Conservation (phyloP, 2,888 invertebrate genomes). For the Elgonia sp. region DNA sequence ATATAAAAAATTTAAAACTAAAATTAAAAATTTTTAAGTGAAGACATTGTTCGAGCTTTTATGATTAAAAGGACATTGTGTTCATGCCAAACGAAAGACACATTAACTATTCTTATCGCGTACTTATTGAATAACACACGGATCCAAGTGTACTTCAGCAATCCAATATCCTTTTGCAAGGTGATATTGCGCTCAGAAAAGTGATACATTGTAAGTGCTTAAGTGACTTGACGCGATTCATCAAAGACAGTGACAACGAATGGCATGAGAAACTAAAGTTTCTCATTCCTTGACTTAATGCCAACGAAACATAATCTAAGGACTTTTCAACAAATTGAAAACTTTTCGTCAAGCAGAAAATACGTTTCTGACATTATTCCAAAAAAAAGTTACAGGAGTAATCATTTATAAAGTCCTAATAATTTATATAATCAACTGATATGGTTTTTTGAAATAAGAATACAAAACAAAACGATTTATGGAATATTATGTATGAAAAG, state of each 20-base stretch:
- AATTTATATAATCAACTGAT: background rate
- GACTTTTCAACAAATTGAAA: slow-evolving; percentile 54
- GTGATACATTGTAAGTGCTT: slow-evolving; percentile 66
- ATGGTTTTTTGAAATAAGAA: too few relatives aligned
- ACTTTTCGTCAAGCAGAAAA: background rate
- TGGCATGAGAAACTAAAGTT: slow-evolving; percentile 49
- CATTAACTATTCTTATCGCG: too few relatives aligned
- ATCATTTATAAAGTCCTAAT: background rate
- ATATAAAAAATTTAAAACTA: too few relatives aligned
- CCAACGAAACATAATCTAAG: slow-evolving; percentile 42
- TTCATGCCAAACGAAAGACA: too few relatives aligned
- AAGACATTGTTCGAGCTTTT: too few relatives aligned
- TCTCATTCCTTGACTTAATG: slow-evolving; percentile 59
- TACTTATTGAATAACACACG: slow-evolving; percentile 37
- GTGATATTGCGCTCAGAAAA: slow-evolving; percentile 63
- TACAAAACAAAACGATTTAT: too few relatives aligned
- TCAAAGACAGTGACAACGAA: slow-evolving; percentile 67
- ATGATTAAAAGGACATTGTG: too few relatives aligned
- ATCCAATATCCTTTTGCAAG: slow-evolving; percentile 69
- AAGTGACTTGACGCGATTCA: slow-evolving; percentile 67
- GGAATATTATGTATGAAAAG: too few relatives aligned
- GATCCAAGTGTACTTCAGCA: slow-evolving; percentile 30
- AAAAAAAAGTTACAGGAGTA: too few relatives aligned
- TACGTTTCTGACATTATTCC: background rate
- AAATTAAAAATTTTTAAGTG: too few relatives aligned